Evolutionary conservation across 1,140 invertebrate species (phyloP).

Genomic region (Ephestia elutella): DNA sequence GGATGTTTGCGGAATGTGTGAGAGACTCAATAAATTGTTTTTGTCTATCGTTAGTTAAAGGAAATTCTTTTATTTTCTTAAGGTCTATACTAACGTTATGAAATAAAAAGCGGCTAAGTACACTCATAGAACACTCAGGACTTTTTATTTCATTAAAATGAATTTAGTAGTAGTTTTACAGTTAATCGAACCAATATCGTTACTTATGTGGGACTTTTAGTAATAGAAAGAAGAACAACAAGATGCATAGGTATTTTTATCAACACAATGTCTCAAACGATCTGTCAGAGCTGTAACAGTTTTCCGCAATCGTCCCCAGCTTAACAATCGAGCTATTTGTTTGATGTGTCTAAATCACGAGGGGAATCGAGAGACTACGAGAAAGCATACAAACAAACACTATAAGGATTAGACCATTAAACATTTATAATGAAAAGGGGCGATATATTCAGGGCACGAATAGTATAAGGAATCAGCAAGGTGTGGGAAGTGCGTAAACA

Average conservation of each 20-base stretch:
- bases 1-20: background rate
- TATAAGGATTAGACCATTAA: constrained; percentile 14
- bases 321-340: constrained; percentile 7
- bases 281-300: background rate
- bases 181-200: no score
- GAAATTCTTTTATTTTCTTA: background rate
- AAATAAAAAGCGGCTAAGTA: no score
- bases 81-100: background rate
- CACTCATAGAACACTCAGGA: no score
- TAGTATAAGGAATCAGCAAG: constrained; percentile 7
- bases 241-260: background rate
- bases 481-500: constrained; percentile 4
- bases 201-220: no score
- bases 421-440: constrained; percentile 16
- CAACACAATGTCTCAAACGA: background rate
- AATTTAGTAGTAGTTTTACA: no score
- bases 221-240: background rate
- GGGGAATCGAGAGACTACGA: constrained; percentile 2
- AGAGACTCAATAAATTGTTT: background rate
- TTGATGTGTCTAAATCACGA: constrained; percentile 1
- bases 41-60: no score
- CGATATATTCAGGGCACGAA: constrained; percentile 10
- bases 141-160: no score
- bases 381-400: constrained; percentile 7
- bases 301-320: background rate